phyloP scores from a whole-genome alignment of 2,888 invertebrate species.

The Stictocephala bisonia region DNA sequence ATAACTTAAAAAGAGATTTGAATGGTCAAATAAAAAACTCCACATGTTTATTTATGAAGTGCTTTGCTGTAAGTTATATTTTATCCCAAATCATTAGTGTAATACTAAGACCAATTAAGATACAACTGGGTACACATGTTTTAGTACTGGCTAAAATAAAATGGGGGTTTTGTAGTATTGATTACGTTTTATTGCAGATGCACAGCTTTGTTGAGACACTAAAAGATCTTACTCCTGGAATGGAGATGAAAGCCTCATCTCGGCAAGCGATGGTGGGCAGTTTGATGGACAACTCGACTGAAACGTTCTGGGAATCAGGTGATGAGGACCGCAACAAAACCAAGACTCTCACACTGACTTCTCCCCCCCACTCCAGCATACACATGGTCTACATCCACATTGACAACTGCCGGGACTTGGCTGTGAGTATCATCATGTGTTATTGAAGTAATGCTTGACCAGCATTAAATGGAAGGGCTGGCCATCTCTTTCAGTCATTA shows the following conservation, averaged over 20 bases:
- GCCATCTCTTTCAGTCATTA: neutral
- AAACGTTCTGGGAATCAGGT: constrained; percentile 99
- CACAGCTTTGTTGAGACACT: constrained; percentile 73
- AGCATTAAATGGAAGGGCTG: neutral
- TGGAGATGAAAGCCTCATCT: constrained; percentile 91
- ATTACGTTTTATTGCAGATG: constrained; percentile 62
- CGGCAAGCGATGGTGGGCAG: constrained; percentile 94
- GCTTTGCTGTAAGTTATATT: too few species aligned
- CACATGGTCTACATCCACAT: constrained; percentile 88
- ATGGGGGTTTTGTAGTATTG: constrained; percentile 59
- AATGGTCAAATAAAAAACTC: too few species aligned
- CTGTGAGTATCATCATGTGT: constrained; percentile 76
- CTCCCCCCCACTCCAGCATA: constrained; percentile 73
- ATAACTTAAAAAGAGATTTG: too few species aligned
- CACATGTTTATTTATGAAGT: too few species aligned
- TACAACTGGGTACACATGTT: too few species aligned
- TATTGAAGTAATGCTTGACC: neutral
- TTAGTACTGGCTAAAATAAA: too few species aligned
- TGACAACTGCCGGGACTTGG: constrained; percentile 93
- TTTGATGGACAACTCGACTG: constrained; percentile 92
- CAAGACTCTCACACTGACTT: constrained; percentile 82
- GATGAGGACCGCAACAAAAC: constrained; percentile 96
- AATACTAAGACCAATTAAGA: too few species aligned
- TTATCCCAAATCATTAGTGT: too few species aligned
- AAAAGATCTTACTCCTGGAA: constrained; percentile 78